Conservation (phyloP, 2,797 vertebrate genomes). For the Chloroceryle inda region DNA sequence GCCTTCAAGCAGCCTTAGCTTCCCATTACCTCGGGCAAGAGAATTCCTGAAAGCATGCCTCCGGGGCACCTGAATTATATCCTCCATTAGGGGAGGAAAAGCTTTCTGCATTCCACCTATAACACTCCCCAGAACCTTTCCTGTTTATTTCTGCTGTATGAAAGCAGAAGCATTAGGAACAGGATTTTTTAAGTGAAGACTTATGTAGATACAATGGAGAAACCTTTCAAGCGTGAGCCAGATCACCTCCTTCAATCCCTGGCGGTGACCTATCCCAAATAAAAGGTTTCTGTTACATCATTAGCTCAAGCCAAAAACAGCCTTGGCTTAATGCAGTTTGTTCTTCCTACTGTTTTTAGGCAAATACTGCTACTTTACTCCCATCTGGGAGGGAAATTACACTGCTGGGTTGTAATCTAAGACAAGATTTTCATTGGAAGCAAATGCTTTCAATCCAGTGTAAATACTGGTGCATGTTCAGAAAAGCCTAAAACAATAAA, state of each 20-base stretch:
- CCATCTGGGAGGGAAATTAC: constrained; percentile 89
- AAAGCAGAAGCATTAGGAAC: constrained; percentile 87
- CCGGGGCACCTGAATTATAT: constrained; percentile 99
- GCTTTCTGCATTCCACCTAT: constrained; percentile 93
- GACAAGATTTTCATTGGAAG: constrained; percentile 99
- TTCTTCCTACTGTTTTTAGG: constrained; percentile 96
- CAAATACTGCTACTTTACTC: constrained; percentile 90
- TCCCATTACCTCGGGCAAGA: constrained; percentile 99
- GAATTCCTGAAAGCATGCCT: constrained; percentile 99
- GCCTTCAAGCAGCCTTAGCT: constrained; percentile 97
- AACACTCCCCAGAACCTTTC: constrained; percentile 91
- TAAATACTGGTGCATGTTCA: constrained; percentile 98
- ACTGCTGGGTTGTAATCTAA: constrained; percentile 97
- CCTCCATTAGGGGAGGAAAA: constrained; percentile 96
- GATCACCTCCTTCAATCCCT: constrained; percentile 85
- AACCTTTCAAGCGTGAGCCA: constrained; percentile 87
- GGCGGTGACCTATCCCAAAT: constrained; percentile 87
- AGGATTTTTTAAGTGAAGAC: constrained; percentile 91
- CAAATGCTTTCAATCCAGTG: constrained; percentile 99
- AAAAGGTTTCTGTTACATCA: constrained; percentile 95
- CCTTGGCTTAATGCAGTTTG: constrained; percentile 92
- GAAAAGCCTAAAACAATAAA: constrained; percentile 99
- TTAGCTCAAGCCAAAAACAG: constrained; percentile 93
- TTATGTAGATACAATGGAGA: constrained; percentile 94
- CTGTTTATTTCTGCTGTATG: constrained; percentile 88